phyloP scores from a whole-genome alignment of 1,140 invertebrate species.

The Ips typographus region DNA sequence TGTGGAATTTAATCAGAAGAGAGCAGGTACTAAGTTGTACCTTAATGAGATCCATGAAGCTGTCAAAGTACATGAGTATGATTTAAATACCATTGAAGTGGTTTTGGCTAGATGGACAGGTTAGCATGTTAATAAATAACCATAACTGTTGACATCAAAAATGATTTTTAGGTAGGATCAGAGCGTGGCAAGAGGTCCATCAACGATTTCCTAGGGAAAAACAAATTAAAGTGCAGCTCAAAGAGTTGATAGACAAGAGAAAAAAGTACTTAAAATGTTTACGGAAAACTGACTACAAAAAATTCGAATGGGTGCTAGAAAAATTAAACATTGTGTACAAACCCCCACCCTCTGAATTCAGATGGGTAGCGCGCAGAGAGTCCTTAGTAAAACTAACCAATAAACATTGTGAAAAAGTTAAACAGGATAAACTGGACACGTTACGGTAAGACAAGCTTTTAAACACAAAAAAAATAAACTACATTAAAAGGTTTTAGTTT shows the following conservation, averaged over 20 bases:
- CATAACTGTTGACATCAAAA: background rate
- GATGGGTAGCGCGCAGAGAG: slow-evolving; percentile 66
- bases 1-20: slow-evolving; percentile 56
- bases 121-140: slow-evolving; percentile 1
- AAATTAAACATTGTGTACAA: slow-evolving; percentile 76
- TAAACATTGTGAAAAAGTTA: slow-evolving; percentile 67
- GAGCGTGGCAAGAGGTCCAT: slow-evolving; percentile 57
- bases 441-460: slow-evolving; percentile 55
- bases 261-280: slow-evolving; percentile 71
- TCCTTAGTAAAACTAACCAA: slow-evolving; percentile 65
- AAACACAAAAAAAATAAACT: background rate
- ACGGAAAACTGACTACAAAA: slow-evolving; percentile 73
- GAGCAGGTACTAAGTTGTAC: slow-evolving; percentile 48
- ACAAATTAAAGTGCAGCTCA: slow-evolving; percentile 58
- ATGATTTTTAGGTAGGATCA: slow-evolving; percentile 48
- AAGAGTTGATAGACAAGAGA: slow-evolving; percentile 74
- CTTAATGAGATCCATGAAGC: slow-evolving; percentile 53
- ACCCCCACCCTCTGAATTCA: slow-evolving; percentile 62
- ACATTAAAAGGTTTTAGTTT: slow-evolving; percentile 46
- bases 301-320: slow-evolving; percentile 85
- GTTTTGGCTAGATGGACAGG: slow-evolving; percentile 55
- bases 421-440: slow-evolving; percentile 61
- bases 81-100: slow-evolving; percentile 59
- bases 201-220: slow-evolving; percentile 56
- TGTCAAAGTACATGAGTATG: slow-evolving; percentile 60